Evolutionary conservation across 2,113 vertebrate genomes (phyloP).

Genomic region (Erythrocercus mccallii): DNA sequence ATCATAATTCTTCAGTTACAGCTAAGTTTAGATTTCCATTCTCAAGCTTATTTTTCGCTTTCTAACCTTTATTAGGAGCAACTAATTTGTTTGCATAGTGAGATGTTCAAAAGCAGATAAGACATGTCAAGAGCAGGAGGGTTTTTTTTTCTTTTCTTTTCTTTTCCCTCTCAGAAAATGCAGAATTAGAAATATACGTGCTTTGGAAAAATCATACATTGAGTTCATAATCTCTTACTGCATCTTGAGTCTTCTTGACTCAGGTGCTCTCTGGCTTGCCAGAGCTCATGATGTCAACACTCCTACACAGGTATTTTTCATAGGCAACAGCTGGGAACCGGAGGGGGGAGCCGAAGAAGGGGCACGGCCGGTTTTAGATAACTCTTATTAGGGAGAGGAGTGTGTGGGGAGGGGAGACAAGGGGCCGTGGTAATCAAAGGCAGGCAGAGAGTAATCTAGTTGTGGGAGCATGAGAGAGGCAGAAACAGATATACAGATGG

Average conservation of each 20-base stretch:
- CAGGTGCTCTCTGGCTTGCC: neutral
- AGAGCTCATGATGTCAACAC: neutral
- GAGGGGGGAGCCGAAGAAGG: neutral
- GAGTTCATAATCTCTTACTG: neutral
- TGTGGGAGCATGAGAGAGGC: neutral
- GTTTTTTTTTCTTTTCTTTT: neutral
- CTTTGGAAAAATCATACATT: neutral
- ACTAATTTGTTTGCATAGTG: neutral
- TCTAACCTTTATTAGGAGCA: neutral
- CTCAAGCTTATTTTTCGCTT: neutral
- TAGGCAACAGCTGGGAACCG: neutral
- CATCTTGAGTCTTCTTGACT: neutral
- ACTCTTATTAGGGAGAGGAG: neutral
- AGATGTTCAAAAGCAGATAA: neutral
- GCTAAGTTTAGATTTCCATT: neutral
- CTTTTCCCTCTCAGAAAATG: neutral
- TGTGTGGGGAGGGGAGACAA: neutral
- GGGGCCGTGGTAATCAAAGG: neutral
- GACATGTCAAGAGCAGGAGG: neutral
- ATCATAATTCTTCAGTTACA: neutral
- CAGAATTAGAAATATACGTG: neutral
- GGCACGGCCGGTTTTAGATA: neutral
- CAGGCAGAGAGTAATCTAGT: neutral
- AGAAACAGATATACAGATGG: slow-evolving; percentile 53
- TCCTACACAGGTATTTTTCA: neutral